Base-by-base conservation (phyloP, 2,797 vertebrate genomes). In the Enteromius treurensis region DNA sequence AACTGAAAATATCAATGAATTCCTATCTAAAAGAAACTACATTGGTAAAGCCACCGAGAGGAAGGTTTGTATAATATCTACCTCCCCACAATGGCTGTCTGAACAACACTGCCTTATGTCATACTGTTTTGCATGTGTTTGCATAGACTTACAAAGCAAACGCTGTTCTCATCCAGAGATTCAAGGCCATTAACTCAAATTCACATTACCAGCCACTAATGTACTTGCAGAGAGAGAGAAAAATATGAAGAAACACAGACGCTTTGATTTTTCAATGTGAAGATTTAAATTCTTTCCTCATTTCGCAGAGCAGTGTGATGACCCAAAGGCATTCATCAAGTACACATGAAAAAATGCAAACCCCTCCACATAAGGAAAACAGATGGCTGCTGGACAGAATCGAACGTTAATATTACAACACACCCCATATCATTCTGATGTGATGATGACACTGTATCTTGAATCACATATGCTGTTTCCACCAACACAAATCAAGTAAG, bases 321-420 rank as follows among this genome's bases (percentile, higher is more conserved):
- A 77, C 51, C 73, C 69, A 23, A 78, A 86, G 79, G 81, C 84
- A 88, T 88, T 88, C 78, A 79, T 34, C 86, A 87, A 78, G 79
- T 58, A 86, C 80, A 82, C 76, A 79, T 73, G 73, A 85, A 86
- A 88, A 87, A 55, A 85, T 58, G 51, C 84, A 85, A 83, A 77
- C 62, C 69, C 40, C 34, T 51, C 69, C 53, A 82, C 71, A 85
- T 5, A 34, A 69, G 75, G 64, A 58, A 81, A 26, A 42, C 79
- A 79, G 55, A 84, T 51, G 69, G 74, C 49, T 80, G 51, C 82
- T 69, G 74, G 51, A 77, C 8, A 69, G 74, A 83, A 68, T 15
- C 29, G 14, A 83, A 68, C 2, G 15, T 64, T 23, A 47, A 58
- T 82, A 67, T 47, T 60, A 69, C 60, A 42, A 75, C 29, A 77